Conservation (phyloP, 2,797 vertebrate genomes). For the Lepus oiostolus region DNA sequence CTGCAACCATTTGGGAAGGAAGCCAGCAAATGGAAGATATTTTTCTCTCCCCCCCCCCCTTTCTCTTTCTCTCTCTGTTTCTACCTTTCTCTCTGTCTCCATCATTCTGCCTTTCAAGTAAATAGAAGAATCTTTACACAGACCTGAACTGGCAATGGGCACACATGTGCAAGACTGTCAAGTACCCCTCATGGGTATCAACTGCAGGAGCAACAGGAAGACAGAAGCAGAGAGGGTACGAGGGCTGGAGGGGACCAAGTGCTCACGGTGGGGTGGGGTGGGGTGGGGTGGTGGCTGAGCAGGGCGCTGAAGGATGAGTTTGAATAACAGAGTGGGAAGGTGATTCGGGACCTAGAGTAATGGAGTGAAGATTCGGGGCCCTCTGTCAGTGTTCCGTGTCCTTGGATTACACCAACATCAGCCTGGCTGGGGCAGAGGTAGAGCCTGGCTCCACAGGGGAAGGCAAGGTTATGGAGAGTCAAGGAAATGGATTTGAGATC, state of each 20-base stretch:
- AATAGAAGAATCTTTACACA: too few species aligned
- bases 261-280: background rate
- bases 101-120: too few species aligned
- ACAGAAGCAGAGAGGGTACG: background rate
- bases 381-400: background rate
- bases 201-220: background rate
- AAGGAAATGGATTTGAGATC: constrained; percentile 45
- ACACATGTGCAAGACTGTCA: background rate
- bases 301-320: background rate
- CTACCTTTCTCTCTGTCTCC: too few species aligned
- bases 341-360: background rate
- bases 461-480: background rate
- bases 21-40: too few species aligned
- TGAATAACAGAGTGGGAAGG: background rate
- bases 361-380: background rate
- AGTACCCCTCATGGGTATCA: background rate
- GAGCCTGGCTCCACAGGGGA: background rate
- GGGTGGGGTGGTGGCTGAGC: too few species aligned
- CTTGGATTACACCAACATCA: background rate
- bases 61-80: too few species aligned
- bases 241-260: background rate
- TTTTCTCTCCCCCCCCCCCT: too few species aligned
- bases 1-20: too few species aligned
- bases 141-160: background rate
- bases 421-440: background rate